Conservation (phyloP, 2,888 invertebrate genomes). For the Loripinus fragilis region DNA sequence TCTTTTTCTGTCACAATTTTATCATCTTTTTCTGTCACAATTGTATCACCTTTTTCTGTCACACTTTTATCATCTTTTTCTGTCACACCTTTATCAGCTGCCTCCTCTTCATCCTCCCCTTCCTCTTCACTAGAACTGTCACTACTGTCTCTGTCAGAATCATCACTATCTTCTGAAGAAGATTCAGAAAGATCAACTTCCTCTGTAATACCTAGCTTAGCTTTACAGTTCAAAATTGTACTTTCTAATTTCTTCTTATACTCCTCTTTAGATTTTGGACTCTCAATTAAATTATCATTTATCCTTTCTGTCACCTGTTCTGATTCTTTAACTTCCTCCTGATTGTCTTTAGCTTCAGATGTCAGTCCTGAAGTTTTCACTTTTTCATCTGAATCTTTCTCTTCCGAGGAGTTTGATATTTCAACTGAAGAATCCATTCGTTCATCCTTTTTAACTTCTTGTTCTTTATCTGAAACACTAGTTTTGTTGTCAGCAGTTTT, state of each 20-base stretch:
- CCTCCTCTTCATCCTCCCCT: slow-evolving; percentile 10
- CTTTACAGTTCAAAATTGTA: slow-evolving; percentile 40
- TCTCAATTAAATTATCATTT: background rate
- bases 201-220: slow-evolving; percentile 34
- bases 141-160: slow-evolving; percentile 21
- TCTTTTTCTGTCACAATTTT: slow-evolving; percentile 11
- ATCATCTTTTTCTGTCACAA: background rate
- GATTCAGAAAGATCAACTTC: background rate
- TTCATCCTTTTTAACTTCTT: background rate
- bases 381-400: background rate
- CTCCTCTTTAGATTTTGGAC: slow-evolving; percentile 23
- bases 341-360: background rate
- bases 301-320: background rate
- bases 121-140: slow-evolving; percentile 20
- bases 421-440: background rate
- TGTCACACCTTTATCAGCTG: slow-evolving; percentile 7
- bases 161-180: slow-evolving; percentile 25
- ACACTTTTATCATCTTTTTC: background rate
- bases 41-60: background rate
- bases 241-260: slow-evolving; percentile 42
- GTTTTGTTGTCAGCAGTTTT: background rate
- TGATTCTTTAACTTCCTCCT: background rate
- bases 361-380: background rate
- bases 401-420: background rate
- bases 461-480: slow-evolving; percentile 4